A percentile compares a stretch with the other conserved stretches of the same genome.
These are phyloP conservation scores for Myrmecophaga tridactyla DNA, from an alignment of 2,113 vertebrate species.

Conservation along the genomic window DNA sequence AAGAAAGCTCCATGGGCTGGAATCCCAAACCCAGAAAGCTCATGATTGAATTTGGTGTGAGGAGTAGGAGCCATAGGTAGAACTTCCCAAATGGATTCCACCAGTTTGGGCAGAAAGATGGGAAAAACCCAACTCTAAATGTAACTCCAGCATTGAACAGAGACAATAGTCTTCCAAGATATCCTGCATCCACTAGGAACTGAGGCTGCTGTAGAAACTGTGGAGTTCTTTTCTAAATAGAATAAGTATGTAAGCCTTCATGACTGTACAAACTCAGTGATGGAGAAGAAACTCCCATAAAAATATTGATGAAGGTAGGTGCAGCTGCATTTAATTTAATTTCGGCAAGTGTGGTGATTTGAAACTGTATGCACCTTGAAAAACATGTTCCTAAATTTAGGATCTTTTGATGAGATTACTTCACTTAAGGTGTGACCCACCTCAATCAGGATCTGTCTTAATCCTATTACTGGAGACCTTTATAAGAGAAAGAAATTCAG, in stretches of 20 bases:
- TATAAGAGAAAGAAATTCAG: no score
- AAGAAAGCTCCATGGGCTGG: no score
- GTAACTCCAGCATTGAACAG: neutral
- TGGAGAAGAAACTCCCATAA: neutral
- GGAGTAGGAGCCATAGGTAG: neutral
- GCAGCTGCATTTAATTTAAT: neutral
- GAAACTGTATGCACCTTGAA: no score
- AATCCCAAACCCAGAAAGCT: fast-evolving
- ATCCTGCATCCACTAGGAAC: neutral
- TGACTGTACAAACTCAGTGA: neutral
- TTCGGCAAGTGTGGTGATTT: no score
- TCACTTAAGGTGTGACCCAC: no score
- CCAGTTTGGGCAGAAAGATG: neutral
- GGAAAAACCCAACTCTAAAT: neutral
- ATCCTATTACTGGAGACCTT: no score
- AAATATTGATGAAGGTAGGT: neutral
- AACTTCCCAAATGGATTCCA: neutral
- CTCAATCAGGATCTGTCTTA: no score
- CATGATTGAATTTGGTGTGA: neutral
- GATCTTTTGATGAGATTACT: no score
- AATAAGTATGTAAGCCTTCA: neutral
- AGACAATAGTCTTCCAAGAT: neutral
- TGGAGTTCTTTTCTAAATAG: neutral
- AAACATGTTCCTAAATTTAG: no score
- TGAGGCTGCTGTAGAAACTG: neutral